Base-by-base conservation (phyloP, 2,113 vertebrate species). In the Microtus oregoni region DNA sequence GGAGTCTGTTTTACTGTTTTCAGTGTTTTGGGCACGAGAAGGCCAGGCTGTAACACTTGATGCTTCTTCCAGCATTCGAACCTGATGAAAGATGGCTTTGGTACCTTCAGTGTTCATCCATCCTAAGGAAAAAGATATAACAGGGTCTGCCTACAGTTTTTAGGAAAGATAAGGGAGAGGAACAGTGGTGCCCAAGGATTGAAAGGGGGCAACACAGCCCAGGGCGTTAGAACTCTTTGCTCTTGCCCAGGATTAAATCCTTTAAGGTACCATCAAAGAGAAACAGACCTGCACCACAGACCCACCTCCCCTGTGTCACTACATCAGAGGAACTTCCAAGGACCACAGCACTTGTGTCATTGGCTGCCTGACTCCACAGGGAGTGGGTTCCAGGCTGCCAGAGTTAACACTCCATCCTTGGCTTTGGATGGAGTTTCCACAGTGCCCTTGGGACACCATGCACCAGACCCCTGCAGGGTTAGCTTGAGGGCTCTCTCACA, bases 181-280 rank as follows among this genome's bases (percentile, higher is more conserved):
- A 13, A 61, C 47, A 91, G 14, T 28, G 67, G 77, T 41, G 41
- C 86, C 12, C 41, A 22, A 44, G 28, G 41, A 78, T 30, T 47
- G 28, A 24, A 17, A 28, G 35, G 7, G 55, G 30, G 30, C 79
- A 28, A 77, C 12, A 63, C 24, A 50, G 22, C 19, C 58, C 75
- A 77, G 63, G 44, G 3, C 61, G 86, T 44, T 26, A 72, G 44
- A 5, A 5, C 32, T 93, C 50, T 85, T 68, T 35, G 52, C 55
- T 93, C 50, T 68, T 47, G 67, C 44, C 38, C 93, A 24, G 72
- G 96, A 93, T 92, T 91, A 89, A 96, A 96, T 47, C 76, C 90
- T 7, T 77, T 92, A 68, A 86, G 52, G 15, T 41, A 5, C 19
- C 58, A 73, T 65, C 11, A 90, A 91, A 89, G n/a, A 30, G 9